phyloP scores from a whole-genome alignment of 2,797 vertebrate species.

The Phrynocephalus guinanensis region DNA sequence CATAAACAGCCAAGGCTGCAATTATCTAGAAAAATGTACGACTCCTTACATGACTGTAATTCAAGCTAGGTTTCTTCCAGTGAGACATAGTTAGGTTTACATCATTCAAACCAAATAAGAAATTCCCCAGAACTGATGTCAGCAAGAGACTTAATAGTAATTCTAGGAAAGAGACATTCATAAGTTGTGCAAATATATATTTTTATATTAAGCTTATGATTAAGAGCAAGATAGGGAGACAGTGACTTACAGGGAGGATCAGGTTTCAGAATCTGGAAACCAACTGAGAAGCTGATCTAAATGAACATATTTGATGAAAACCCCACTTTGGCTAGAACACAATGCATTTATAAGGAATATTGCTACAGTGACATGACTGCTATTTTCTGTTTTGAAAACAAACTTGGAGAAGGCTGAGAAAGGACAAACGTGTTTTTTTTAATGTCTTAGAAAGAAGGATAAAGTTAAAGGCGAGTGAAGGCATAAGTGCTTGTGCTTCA shows the following conservation, averaged over 20 bases:
- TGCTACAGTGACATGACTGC: not conserved
- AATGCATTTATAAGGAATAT: slow-evolving; percentile 1
- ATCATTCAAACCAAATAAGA: slow-evolving; percentile 46
- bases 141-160: slow-evolving; percentile 50
- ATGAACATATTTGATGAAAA: slow-evolving; percentile 32
- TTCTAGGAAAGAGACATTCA: slow-evolving; percentile 51
- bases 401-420: not conserved
- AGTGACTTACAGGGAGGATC: slow-evolving; percentile 13
- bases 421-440: not conserved
- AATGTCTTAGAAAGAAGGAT: not conserved
- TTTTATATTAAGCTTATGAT: slow-evolving; percentile 48
- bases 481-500: not conserved
- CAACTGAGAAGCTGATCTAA: slow-evolving; percentile 7
- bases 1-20: slow-evolving; percentile 39
- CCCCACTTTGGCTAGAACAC: not conserved
- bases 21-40: slow-evolving; percentile 26
- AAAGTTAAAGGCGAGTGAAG: not conserved
- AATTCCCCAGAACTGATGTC: slow-evolving; percentile 65
- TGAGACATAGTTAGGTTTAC: slow-evolving; percentile 51
- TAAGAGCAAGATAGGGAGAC: slow-evolving; percentile 53
- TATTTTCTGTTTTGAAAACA: slow-evolving; percentile 16
- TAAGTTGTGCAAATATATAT: slow-evolving; percentile 49
- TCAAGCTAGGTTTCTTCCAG: slow-evolving; percentile 43
- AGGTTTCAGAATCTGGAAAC: slow-evolving; percentile 29
- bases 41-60: slow-evolving; percentile 45